Evolutionary conservation across 23 tunicate genomes (phyloP).

Genomic region (Trididemnum nubilum): DNA sequence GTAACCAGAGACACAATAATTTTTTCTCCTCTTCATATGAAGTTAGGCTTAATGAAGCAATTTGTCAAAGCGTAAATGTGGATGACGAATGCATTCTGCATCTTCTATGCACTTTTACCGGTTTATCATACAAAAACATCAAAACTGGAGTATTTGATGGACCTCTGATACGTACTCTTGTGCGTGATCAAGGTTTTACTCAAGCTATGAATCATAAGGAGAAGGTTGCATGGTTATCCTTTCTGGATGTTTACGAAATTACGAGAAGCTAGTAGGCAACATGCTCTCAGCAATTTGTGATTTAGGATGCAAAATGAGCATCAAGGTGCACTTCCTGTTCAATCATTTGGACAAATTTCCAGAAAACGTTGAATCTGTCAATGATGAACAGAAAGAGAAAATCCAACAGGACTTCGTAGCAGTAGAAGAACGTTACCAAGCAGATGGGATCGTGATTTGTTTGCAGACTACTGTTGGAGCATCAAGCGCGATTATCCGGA

Average conservation of each 20-base stretch:
- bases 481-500: constrained; percentile 3
- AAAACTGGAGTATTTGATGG: constrained; percentile 26
- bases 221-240: constrained; percentile 2
- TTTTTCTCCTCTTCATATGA: no score
- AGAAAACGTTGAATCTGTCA: no score
- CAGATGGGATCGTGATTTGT: constrained; percentile 2
- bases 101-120: constrained; percentile 2
- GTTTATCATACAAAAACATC: no score
- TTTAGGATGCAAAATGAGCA: neutral
- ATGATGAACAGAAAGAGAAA: neutral
- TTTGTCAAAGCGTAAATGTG: neutral
- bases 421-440: constrained; percentile 10
- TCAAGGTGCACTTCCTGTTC: no score
- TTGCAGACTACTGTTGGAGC: neutral
- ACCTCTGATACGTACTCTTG: neutral
- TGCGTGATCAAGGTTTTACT: constrained; percentile 13
- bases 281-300: constrained; percentile 5
- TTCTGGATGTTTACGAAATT: neutral
- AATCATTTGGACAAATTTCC: no score
- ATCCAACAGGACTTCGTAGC: constrained; percentile 6
- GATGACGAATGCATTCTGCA: constrained; percentile 4
- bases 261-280: neutral
- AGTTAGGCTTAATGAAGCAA: no score
- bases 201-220: no score
- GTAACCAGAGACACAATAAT: constrained; percentile 36